Conservation (phyloP, 1,140 invertebrate species). For the Zaprionus africanus region DNA sequence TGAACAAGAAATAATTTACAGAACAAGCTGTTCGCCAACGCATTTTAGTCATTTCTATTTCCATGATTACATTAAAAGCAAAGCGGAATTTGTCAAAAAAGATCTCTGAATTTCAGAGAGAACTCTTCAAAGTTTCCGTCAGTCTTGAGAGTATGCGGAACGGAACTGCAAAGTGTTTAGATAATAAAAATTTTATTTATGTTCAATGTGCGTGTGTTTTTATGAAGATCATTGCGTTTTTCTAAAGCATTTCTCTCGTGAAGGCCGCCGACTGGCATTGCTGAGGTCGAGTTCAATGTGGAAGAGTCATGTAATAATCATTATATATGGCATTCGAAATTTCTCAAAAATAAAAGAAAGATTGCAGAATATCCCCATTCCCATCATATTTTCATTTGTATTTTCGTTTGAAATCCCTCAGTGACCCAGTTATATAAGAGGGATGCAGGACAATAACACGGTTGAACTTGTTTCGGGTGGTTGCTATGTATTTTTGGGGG, state of each 20-base stretch:
- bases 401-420: not conserved
- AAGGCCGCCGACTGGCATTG: conserved; percentile 72
- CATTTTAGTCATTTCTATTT: conserved; percentile 27
- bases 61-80: conserved; percentile 31
- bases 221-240: conserved; percentile 61
- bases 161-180: conserved; percentile 43
- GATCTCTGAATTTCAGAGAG: conserved; percentile 3
- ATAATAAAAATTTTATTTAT: conserved; percentile 46
- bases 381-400: not conserved
- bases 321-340: not conserved
- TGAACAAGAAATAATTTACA: conserved; percentile 23
- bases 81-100: not conserved
- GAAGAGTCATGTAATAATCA: conserved; percentile 21
- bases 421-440: conserved; percentile 36
- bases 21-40: conserved; percentile 16
- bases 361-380: not conserved
- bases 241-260: conserved; percentile 29
- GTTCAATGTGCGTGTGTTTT: conserved; percentile 20
- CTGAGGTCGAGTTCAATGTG: conserved; percentile 74
- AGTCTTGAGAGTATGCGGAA: conserved; percentile 1
- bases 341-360: not conserved
- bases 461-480: conserved; percentile 18
- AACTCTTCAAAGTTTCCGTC: conserved; percentile 16
- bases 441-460: conserved; percentile 14
- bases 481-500: not conserved